Evolutionary conservation across 2,888 invertebrate genomes (phyloP).

Genomic region (Anthrax anthrax): DNA sequence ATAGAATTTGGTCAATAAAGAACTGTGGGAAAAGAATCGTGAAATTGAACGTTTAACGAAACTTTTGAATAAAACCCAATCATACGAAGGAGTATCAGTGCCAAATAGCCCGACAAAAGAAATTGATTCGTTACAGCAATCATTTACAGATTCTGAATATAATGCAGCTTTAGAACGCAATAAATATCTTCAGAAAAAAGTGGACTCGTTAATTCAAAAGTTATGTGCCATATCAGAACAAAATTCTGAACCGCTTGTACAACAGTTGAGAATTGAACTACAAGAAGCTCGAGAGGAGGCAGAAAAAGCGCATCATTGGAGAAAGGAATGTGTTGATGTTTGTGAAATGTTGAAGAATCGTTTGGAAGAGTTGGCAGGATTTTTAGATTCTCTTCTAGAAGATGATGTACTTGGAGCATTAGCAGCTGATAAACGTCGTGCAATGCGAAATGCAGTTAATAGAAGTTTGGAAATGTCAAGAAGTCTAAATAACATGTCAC

Average conservation of each 20-base stretch:
- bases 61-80: constrained; percentile 17
- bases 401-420: constrained; percentile 39
- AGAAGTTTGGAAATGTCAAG: constrained; percentile 40
- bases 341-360: constrained; percentile 37
- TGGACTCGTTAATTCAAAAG: constrained; percentile 25
- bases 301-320: constrained; percentile 26
- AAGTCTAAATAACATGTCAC: constrained; percentile 33
- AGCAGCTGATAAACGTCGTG: constrained; percentile 37
- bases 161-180: constrained; percentile 25
- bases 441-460: constrained; percentile 40
- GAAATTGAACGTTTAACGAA: constrained; percentile 40
- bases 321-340: constrained; percentile 27
- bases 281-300: constrained; percentile 21
- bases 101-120: constrained; percentile 14
- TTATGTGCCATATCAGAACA: constrained; percentile 14
- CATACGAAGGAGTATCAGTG: background rate
- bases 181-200: constrained; percentile 26
- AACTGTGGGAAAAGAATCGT: constrained; percentile 43
- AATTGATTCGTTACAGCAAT: constrained; percentile 21
- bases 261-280: constrained; percentile 21
- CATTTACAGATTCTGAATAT: constrained; percentile 27
- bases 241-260: constrained; percentile 17
- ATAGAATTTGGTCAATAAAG: constrained; percentile 40
- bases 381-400: constrained; percentile 43
- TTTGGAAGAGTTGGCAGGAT: constrained; percentile 44